Evolutionary conservation across 2,888 invertebrate genomes (phyloP).

Genomic region (Drosophila koepferae): DNA sequence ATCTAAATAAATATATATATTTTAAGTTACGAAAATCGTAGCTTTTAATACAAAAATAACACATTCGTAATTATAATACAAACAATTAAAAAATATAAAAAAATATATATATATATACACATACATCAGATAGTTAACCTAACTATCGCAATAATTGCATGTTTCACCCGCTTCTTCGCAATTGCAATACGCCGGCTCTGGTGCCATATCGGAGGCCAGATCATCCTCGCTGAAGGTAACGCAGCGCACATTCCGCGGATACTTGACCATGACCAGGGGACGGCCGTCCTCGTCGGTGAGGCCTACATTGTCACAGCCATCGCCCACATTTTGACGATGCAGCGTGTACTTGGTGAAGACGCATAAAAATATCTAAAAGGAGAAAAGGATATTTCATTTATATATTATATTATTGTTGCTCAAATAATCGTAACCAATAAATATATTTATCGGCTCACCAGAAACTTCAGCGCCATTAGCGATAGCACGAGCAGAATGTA

Average conservation of each 20-base stretch:
- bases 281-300: slow-evolving; percentile 73
- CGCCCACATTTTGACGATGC: slow-evolving; percentile 56
- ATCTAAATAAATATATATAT: neutral
- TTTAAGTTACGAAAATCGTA: neutral
- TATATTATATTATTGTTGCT: neutral
- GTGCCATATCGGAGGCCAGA: slow-evolving; percentile 63
- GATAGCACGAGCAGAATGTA: slow-evolving; percentile 63
- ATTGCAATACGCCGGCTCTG: slow-evolving; percentile 50
- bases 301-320: slow-evolving; percentile 52
- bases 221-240: slow-evolving; percentile 72
- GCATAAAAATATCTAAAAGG: slow-evolving; percentile 52
- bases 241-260: slow-evolving; percentile 75
- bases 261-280: slow-evolving; percentile 75
- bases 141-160: slow-evolving; percentile 31
- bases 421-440: no score
- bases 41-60: neutral
- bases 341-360: slow-evolving; percentile 72
- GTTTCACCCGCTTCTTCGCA: slow-evolving; percentile 51
- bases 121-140: neutral
- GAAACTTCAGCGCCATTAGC: slow-evolving; percentile 59
- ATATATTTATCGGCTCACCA: slow-evolving; percentile 52
- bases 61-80: neutral
- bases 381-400: neutral
- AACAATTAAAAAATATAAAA: slow-evolving; percentile 14
- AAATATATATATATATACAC: neutral